Base-by-base conservation (phyloP, 2,888 invertebrate genomes). In the Nineta flava region DNA sequence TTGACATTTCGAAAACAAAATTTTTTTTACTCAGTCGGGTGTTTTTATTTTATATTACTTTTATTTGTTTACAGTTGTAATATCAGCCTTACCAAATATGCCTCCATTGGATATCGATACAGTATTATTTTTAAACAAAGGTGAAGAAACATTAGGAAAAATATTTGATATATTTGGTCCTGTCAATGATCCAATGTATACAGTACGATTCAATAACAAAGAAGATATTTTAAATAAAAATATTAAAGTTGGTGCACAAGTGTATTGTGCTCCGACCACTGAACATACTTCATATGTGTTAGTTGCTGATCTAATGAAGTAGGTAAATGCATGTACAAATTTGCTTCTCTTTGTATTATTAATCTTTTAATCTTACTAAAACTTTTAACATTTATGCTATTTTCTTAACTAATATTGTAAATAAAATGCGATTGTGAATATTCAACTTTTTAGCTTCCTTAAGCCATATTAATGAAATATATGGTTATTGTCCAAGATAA, bases 151-250 rank as follows among this genome's bases (percentile, higher is more conserved):
- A 9, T 66, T 91, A 4, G 87, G 87, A 7, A 77, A 81, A 63
- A 79, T 95, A 46, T 92, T 88, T 65, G 96, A 96, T 71, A 90
- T 94, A 0, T 82, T 95, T 62, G 95, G 96, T 12, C 86, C 74
- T 65, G 87, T 95, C 0, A 72, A 75, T 0, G 79, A 83, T 57
- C 95, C 96, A 0, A 75, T 85, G 56, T 96, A 96, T 66, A 84
- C 87, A 56, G 77, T 96, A n/a, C 75, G 94, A 3, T 95, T 95
- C 66, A 94, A 93, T 69, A 81, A 77, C 0, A 63, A 65, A 10
- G 76, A 83, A 48, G 87, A 95, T 61, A 86, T 90, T 48, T 64
- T 73, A 45, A 74, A 77, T 43, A 76, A 76, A 53, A 78, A 79
- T 46, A 75, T 88, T 2, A 62, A 70, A 56, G 65, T 77, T 46